Evolutionary conservation across 2,888 invertebrate genomes (phyloP), one percentile per base, ranked within the genome.

Genomic region (Phyto melanocephala): DNA sequence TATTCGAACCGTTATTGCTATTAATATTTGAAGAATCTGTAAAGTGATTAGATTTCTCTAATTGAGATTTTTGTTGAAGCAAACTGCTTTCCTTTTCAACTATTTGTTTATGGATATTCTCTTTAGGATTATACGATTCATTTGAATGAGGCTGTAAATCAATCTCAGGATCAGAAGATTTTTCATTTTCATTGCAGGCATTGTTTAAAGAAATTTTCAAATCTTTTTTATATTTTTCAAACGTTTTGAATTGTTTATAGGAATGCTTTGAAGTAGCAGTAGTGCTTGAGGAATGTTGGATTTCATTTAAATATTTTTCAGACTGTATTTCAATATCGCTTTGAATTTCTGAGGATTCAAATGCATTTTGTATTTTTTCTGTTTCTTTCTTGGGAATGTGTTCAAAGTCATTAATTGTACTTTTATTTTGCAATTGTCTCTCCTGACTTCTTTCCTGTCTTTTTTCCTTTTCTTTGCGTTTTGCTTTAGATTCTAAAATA

Each of bases 401-500:
- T 60, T 67, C 52, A 3, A 28, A 5, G 6, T 28, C 28, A 28
- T 15, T 10, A n/a, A n/a, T 15, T 15, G 17, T 24, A 7, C 6
- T 54, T 11, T 17, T 50, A 6, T 28, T 28, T 50, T 13, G 6
- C 1, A 1, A 28, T 6, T 52, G 20, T 4, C 1, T 54, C 24
- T 54, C 68, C 6, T 2, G 24, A 10, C 11, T 13, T 40, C 11
- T 28, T 45, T 63, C 1, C 1, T 2, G 35, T 1, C 2, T 8
- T 1, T 52, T 20, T 70, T 58, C 42, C 17, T 35, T 70, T 62
- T 74, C 63, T n/a, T 52, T 40, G 6, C 80, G 77, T 24, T 84
- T 79, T 50, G 67, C 75, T 40, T 62, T 76, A 1, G 85, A 79
- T 33, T 75, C 67, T 28, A 75, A 37, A 58, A 85, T 81, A 1